Evolutionary conservation across 2,797 vertebrate species (phyloP), one percentile per base, ranked within the genome.

Genomic region (Clarias fuscus): DNA sequence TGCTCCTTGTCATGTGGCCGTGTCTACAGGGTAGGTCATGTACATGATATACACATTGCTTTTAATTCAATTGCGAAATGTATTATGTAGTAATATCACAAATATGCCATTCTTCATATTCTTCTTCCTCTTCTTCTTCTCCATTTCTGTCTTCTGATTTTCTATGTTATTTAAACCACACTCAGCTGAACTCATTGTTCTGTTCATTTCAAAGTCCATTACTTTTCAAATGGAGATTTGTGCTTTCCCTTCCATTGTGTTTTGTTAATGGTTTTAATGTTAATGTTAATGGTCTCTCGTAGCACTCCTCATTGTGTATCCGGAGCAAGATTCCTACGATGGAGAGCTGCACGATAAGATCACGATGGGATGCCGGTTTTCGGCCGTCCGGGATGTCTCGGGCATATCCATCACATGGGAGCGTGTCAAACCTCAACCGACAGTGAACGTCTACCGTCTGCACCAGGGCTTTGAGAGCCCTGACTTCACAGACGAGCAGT

Each of bases 321-420:
- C 94, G 18, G 94, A 94, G 27, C 91, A 85, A 72, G 84, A 87
- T 3, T 30, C n/a, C 0, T 96, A 96, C 40, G 68, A 4, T 1
- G 95, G 94, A 4, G 94, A 96, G 81, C 93, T 94, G 6, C 94
- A 94, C 13, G 92, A 76, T 67, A 93, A 95, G 0, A 92, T 98
- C 30, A 94, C 93, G n/a, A 94, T 98, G 92, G 96, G 95, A 90
- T 99, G 98, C 91, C 92, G 22, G 13, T 99, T 98, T 92, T 92
- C 93, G n/a, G 91, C 95, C 22, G 87, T 92, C 14, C 56, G 75
- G 40, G 71, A 37, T 71, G 7, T 58, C 72, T 11, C 65, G 17
- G 78, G 92, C 20, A 85, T 97, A 87, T 92, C 89, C 5, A 93
- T 98, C 82, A 94, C 91, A 86, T 98, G 98, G 97, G 48, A 84